Percentiles rank a stretch among this genome's conserved stretches.
These are phyloP conservation scores for Irena cyanogastra DNA, from an alignment of 2,113 vertebrate species.

Conservation along the genomic window DNA sequence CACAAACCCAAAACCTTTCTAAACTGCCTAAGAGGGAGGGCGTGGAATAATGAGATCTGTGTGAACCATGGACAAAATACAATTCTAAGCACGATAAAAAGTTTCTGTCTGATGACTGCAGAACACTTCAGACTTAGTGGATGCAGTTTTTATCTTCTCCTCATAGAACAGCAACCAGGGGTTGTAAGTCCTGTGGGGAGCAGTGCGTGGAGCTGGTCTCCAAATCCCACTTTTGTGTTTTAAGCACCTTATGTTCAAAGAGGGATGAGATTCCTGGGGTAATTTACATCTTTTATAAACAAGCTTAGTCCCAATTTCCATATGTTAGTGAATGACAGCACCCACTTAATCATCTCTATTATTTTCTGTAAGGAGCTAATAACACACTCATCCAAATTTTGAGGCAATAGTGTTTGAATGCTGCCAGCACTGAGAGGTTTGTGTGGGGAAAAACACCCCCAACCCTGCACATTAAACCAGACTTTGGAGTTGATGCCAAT, in stretches of 20 bases:
- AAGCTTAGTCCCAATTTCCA: background rate
- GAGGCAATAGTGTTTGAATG: background rate
- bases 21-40: fast-evolving
- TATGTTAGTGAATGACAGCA: background rate
- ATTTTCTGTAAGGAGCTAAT: conserved; percentile 13
- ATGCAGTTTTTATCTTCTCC: background rate
- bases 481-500: background rate
- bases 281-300: background rate
- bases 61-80: background rate
- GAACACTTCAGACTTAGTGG: background rate
- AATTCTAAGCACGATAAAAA: background rate
- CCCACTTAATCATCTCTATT: background rate
- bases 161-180: background rate
- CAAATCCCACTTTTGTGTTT: background rate
- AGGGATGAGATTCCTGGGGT: background rate
- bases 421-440: background rate
- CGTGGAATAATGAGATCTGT: background rate
- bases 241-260: background rate
- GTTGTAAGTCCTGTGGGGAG: background rate
- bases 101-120: background rate
- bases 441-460: background rate
- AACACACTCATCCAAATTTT: background rate
- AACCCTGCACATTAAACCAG: background rate
- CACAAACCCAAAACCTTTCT: background rate
- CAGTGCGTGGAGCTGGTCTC: background rate